These are phyloP conservation scores for Hermaeophaga mercurialis DNA, from an alignment of 2,888 invertebrate genomes.

Conservation along the genomic window DNA sequence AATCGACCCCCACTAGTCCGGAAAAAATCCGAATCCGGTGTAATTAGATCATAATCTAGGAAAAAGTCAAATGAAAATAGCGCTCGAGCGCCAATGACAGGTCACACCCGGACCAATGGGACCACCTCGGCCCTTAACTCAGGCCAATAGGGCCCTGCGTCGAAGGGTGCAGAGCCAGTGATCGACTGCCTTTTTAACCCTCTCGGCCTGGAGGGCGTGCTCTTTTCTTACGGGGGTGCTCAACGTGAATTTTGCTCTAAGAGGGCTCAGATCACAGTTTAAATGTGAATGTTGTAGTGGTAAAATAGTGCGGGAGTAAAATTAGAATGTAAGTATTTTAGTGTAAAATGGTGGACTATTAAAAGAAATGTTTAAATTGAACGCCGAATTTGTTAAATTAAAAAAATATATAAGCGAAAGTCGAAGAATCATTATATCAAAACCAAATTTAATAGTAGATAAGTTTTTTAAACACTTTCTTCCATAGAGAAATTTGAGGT, in stretches of 20 bases:
- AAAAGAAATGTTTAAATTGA: too few relatives aligned
- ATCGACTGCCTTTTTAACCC: conserved; percentile 51
- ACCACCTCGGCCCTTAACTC: not conserved
- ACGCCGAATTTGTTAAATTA: too few relatives aligned
- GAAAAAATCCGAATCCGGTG: not conserved
- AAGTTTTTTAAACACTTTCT: too few relatives aligned
- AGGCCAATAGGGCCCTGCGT: conserved; percentile 39
- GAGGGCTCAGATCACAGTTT: not conserved
- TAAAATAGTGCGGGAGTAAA: too few relatives aligned
- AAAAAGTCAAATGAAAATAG: conserved; percentile 16
- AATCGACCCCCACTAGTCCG: not conserved
- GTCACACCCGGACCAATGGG: conserved; percentile 45
- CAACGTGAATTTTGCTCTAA: not conserved
- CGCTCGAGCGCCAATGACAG: conserved; percentile 44
- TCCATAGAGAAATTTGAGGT: too few relatives aligned
- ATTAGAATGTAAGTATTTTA: not conserved
- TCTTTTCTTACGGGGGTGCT: conserved; percentile 35
- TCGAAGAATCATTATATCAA: too few relatives aligned
- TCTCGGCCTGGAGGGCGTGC: conserved; percentile 44
- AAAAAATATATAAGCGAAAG: too few relatives aligned
- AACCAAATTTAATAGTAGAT: too few relatives aligned
- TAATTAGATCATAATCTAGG: conserved; percentile 14
- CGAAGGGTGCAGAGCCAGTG: conserved; percentile 45
- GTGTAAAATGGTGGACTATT: too few relatives aligned
- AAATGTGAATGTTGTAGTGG: not conserved